Percentiles rank a stretch among this genome's conserved stretches.
Conservation (phyloP, 2,113 vertebrate species). For the Sinocyclocheilus grahami region DNA sequence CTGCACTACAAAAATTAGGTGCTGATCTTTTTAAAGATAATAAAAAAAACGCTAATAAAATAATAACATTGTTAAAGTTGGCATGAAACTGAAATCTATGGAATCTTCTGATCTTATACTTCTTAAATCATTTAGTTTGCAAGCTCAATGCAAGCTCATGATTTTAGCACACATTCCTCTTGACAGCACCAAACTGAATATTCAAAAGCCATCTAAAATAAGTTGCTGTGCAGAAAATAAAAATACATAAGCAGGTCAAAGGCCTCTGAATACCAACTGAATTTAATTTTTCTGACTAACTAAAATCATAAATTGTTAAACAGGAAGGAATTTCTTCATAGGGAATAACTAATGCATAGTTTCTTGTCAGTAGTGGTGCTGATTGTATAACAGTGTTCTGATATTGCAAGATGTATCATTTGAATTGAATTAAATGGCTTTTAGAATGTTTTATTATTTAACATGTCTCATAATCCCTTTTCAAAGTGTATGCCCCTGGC, state of each 20-base stretch:
- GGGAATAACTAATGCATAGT: not conserved
- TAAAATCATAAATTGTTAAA: not conserved
- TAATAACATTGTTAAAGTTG: not conserved
- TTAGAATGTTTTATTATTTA: not conserved
- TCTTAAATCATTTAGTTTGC: not conserved
- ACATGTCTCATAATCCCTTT: not conserved
- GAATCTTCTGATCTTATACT: not conserved
- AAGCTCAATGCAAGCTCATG: not conserved
- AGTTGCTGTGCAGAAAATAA: not conserved
- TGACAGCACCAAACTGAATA: not conserved
- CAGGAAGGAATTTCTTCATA: not conserved
- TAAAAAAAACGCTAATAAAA: not conserved
- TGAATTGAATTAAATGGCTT: not conserved
- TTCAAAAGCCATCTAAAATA: conserved; percentile 22
- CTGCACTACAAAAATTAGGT: not conserved
- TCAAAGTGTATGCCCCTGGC: not conserved
- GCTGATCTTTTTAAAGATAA: not conserved
- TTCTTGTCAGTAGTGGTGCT: not conserved
- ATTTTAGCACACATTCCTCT: conserved; percentile 1
- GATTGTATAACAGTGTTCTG: not conserved
- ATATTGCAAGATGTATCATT: not conserved
- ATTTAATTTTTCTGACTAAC: not conserved
- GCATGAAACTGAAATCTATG: not conserved
- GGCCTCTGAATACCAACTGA: not conserved
- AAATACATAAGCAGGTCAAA: not conserved